A percentile compares a stretch with the other conserved stretches of the same genome.
Conservation (phyloP, 1,140 invertebrate genomes). For the Eueides isabella region DNA sequence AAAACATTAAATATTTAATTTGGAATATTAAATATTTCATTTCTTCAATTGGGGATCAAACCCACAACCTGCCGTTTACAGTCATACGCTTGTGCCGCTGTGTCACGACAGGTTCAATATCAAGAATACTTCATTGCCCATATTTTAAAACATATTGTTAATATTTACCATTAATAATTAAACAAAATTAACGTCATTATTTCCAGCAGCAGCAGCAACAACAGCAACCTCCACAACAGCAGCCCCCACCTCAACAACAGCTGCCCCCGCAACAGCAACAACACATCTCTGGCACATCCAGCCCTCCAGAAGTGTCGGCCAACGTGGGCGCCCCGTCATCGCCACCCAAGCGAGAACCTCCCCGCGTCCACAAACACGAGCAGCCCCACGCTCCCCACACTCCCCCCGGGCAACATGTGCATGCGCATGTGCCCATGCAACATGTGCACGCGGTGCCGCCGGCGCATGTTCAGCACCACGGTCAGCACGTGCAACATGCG, state of each 20-base stretch:
- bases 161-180: too few species aligned
- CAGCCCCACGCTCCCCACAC: conserved; percentile 29
- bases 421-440: conserved; percentile 36
- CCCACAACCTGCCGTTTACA: too few species aligned
- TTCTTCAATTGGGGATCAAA: too few species aligned
- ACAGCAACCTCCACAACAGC: neutral
- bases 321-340: conserved; percentile 61
- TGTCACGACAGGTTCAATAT: too few species aligned
- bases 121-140: too few species aligned
- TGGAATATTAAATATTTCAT: too few species aligned
- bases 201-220: neutral
- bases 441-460: neutral
- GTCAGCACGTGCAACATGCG: conserved; percentile 5
- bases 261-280: conserved; percentile 9
- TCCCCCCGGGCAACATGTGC: conserved; percentile 40
- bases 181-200: neutral
- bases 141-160: too few species aligned
- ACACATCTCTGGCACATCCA: conserved; percentile 41
- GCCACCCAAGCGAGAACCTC: conserved; percentile 55
- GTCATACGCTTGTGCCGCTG: too few species aligned
- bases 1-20: too few species aligned
- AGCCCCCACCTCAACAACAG: neutral
- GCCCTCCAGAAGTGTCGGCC: conserved; percentile 68
- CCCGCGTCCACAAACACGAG: conserved; percentile 23
- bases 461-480: neutral